Base-by-base conservation (phyloP, 2,888 invertebrate genomes). In the Troglohyphantes excavatus region DNA sequence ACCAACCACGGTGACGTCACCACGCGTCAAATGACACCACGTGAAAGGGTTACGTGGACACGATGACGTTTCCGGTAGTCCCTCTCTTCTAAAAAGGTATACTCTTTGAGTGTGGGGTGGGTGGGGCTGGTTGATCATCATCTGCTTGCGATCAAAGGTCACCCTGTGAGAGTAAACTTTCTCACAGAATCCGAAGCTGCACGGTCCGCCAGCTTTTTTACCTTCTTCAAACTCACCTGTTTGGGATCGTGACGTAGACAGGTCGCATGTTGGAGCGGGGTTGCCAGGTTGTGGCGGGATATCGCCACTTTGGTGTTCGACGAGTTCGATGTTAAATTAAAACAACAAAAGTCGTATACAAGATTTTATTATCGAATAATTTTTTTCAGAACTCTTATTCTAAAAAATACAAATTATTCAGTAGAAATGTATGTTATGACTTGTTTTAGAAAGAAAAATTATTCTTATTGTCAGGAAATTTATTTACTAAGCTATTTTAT, bases 131-230 rank as follows among this genome's bases (percentile, higher is more conserved):
- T n/a, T n/a, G 53, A 53, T 53, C 72, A 65, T 83, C 83, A 73
- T 73, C 83, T 87, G 87, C 70, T 72, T 53, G 53, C 79, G 87
- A 87, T 87, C 87, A 87, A 87, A 87, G 87, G 87, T 87, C 87
- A 87, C 79, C 72, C 72, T 70, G n/a, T 43, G 73, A 87, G 87
- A 87, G 87, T 73, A 79, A 87, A 87, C 87, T 87, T 87, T 87
- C 87, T 87, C 87, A 87, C 87, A 87, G 87, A 87, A 87, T 87
- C 79, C 63, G 68, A 59, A 68, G 79, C 79, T 79, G 53, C 53
- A 87, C 72, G 79, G 61, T 87, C 79, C 79, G 59, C 73, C 29
- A 68, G 72, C 70, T 29, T 72, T 78, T 65, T 39, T 39, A 21
- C 23, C 21, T 65, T 63, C 27, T 61, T 61, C 27, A 83, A 63